Percentiles rank a stretch among this genome's conserved stretches.
phyloP scores from a whole-genome alignment of 2,113 vertebrate genomes.

The Cyprinodon variegatus region DNA sequence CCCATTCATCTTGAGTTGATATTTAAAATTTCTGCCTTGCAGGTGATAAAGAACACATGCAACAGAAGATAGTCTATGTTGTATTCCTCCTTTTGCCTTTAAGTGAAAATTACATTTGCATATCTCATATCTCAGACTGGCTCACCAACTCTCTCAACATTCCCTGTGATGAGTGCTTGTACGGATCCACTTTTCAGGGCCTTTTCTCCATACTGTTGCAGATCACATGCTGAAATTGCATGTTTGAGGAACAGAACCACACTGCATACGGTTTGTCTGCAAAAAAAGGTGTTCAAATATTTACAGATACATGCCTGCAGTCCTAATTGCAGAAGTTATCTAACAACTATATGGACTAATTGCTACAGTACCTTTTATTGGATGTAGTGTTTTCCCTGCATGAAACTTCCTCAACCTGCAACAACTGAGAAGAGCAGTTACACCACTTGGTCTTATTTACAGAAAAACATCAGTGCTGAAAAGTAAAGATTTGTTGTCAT shows the following conservation, averaged over 20 bases:
- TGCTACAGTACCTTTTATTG: conserved; percentile 28
- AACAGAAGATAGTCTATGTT: no score
- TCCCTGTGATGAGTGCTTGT: conserved; percentile 18
- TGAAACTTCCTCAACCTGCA: conserved; percentile 52
- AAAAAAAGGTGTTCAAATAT: background rate
- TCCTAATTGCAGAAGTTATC: background rate
- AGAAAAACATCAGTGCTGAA: background rate
- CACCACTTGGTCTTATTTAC: background rate
- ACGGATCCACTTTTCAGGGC: conserved; percentile 27
- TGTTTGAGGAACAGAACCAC: conserved; percentile 60
- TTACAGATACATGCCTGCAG: background rate
- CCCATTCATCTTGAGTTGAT: background rate
- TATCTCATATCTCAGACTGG: background rate
- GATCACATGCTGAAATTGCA: conserved; percentile 36
- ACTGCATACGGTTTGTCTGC: conserved; percentile 57
- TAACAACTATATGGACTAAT: background rate
- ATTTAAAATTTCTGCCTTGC: background rate
- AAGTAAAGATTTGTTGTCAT: background rate
- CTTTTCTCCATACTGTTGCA: conserved; percentile 19
- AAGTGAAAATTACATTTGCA: background rate
- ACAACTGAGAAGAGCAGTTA: background rate
- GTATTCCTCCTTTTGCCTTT: background rate
- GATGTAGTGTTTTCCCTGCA: conserved; percentile 24
- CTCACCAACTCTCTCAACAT: conserved; percentile 75
- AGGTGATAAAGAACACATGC: no score